Conservation (phyloP, 2,113 vertebrate species). For the Ictidomys tridecemlineatus region DNA sequence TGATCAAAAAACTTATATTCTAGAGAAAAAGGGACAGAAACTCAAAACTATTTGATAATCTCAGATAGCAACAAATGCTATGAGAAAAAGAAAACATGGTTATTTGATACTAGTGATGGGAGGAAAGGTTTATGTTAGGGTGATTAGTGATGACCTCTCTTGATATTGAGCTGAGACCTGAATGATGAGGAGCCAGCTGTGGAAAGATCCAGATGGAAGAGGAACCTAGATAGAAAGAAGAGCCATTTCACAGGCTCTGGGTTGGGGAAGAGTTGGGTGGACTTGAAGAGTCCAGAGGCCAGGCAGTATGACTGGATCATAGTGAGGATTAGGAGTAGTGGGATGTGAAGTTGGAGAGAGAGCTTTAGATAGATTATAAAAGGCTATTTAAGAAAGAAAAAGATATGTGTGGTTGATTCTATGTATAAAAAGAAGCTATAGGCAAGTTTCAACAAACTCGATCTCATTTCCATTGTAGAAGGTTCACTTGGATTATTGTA, state of each 20-base stretch:
- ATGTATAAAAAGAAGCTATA: not conserved
- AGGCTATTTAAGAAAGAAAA: not conserved
- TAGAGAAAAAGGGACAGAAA: not conserved
- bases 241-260: not conserved
- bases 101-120: not conserved
- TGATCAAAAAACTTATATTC: not conserved
- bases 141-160: not conserved
- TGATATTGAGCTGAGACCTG: not conserved
- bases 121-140: not conserved
- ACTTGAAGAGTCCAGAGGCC: not conserved
- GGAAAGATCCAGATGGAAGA: not conserved
- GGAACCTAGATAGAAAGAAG: not conserved
- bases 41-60: not conserved
- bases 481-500: not conserved
- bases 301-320: not conserved
- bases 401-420: not conserved
- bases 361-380: not conserved
- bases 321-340: not conserved
- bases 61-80: not conserved
- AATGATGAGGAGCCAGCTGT: not conserved
- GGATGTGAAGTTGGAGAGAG: not conserved
- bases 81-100: not conserved
- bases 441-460: not conserved
- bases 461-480: not conserved
- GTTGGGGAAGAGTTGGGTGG: not conserved